A percentile compares a stretch with the other conserved stretches of the same genome.
phyloP scores from a whole-genome alignment of 2,113 vertebrate species.

The Prinia subflava region DNA sequence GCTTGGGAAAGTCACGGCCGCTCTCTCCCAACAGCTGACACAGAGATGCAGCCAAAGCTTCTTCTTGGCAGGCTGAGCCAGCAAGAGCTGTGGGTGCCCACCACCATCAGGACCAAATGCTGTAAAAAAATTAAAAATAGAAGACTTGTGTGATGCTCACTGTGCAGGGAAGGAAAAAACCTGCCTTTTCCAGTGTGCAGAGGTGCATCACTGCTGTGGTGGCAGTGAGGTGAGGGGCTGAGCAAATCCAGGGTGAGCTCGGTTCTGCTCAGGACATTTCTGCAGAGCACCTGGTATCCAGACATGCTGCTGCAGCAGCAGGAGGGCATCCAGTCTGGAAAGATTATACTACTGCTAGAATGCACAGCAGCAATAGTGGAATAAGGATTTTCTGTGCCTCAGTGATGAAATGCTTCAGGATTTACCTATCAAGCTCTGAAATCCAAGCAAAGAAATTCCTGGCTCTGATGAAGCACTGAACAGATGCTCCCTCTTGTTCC shows the following conservation, averaged over 20 bases:
- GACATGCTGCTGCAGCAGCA: background rate
- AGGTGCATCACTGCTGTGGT: rapidly evolving
- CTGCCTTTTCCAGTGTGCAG: background rate
- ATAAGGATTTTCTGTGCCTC: background rate
- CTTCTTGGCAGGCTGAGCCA: background rate
- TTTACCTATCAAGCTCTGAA: background rate
- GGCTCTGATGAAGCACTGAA: background rate
- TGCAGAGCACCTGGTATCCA: background rate
- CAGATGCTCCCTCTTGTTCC: background rate
- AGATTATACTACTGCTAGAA: background rate
- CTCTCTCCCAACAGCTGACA: background rate
- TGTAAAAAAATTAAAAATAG: background rate
- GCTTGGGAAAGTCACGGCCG: background rate
- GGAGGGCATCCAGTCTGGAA: background rate
- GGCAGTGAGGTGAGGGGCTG: background rate
- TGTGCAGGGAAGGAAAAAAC: background rate
- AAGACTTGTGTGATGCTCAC: background rate
- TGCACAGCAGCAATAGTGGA: background rate
- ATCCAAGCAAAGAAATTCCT: background rate
- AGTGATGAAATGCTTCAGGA: background rate
- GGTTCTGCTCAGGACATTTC: background rate
- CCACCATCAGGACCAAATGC: background rate
- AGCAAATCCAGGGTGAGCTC: background rate
- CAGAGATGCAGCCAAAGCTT: background rate
- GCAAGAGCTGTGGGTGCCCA: background rate